phyloP scores from a whole-genome alignment of 2,888 invertebrate species.

The Pandemis heparana region DNA sequence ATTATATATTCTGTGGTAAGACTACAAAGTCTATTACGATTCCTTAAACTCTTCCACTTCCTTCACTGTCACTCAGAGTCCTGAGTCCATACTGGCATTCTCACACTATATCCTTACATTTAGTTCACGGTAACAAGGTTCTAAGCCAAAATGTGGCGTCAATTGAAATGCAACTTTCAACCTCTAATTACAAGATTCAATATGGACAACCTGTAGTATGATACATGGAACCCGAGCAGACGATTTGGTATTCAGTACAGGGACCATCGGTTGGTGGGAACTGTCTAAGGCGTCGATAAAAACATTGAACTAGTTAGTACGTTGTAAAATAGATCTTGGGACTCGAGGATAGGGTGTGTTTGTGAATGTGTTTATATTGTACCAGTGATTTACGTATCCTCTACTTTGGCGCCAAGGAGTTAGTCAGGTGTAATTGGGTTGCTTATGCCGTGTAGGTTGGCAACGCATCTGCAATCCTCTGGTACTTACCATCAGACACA shows the following conservation, averaged over 20 bases:
- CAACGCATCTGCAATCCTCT: no score
- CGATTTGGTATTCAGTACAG: slow-evolving; percentile 45
- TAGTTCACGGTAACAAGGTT: not conserved
- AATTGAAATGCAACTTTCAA: not conserved
- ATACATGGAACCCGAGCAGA: not conserved
- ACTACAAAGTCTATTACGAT: no score
- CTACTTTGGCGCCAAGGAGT: slow-evolving; percentile 38
- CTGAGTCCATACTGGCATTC: not conserved
- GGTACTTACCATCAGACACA: no score
- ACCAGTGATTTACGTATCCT: slow-evolving; percentile 47
- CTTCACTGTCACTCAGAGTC: not conserved
- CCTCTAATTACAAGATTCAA: not conserved
- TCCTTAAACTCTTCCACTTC: not conserved
- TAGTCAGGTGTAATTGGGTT: slow-evolving; percentile 19
- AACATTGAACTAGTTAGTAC: not conserved
- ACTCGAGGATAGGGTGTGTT: not conserved
- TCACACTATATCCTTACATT: slow-evolving; percentile 3
- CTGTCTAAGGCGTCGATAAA: slow-evolving; percentile 25
- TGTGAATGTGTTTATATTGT: not conserved
- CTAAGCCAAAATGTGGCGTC: not conserved
- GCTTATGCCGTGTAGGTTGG: not conserved
- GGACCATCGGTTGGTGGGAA: slow-evolving; percentile 45
- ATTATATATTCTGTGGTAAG: no score
- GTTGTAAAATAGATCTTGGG: slow-evolving; percentile 6
- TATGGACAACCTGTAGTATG: not conserved